Base-by-base conservation (phyloP, 2,888 invertebrate genomes). In the Rhagonycha fulva region DNA sequence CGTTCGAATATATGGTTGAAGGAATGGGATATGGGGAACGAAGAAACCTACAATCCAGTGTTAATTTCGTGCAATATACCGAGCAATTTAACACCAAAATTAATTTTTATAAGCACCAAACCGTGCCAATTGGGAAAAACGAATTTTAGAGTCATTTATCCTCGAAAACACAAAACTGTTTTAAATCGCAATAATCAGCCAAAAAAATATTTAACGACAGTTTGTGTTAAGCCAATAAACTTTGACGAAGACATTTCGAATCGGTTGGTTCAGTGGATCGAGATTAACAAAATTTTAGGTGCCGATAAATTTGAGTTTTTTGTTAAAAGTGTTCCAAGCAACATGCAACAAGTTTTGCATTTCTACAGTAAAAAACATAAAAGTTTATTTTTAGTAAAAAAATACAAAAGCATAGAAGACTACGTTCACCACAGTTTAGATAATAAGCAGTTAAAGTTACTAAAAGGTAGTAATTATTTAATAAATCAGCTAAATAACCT, bases 201-300 rank as follows among this genome's bases (percentile, higher is more conserved):
- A 24, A 72, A 61, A 23, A 68, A 11, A 14, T 23, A 14, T 61
- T 28, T 47, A 47, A 28, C 94, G 80, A 93, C 92, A 11, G 88
- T 94, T 63, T 94, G 94, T 83, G 93, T 94, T 2, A 94, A 94
- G 86, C 94, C 94, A 72, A 87, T 94, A 86, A 90, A 91, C 81
- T 94, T 93, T 81, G 84, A 89, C 69, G 89, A 89, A 79, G 93
- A 94, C 82, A 90, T 93, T 68, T 91, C 93, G 4, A 87, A 87
- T 26, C 89, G 88, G 72, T 84, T 95, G 69, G 87, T 94, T 3
- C 93, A 94, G 84, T 95, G 95, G 93, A 89, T 95, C 75, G 93
- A 94, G 87, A 89, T 91, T 0, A 91, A 93, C 82, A 90, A 89
- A 81, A 88, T 94, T 78, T 88, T 95, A 14, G 94, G 94, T 14